phyloP scores from a whole-genome alignment of 2,113 vertebrate genomes.

The Agelaius tricolor region DNA sequence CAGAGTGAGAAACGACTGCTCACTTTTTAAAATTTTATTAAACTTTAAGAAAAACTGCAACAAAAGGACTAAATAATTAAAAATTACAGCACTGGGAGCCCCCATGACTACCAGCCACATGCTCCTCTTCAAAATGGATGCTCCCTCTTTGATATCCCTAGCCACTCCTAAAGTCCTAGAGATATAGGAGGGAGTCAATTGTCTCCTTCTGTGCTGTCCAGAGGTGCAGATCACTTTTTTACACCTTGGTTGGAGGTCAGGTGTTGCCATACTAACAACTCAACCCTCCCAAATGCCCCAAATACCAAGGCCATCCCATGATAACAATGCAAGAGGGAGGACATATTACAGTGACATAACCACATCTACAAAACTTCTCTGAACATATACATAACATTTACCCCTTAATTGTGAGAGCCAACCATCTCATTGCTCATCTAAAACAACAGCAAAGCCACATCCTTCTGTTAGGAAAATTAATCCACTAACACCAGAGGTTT shows the following conservation, averaged over 20 bases:
- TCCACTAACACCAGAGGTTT: no score
- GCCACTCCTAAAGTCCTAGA: no score
- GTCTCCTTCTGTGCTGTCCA: not conserved
- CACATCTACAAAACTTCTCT: not conserved
- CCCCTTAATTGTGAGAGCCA: not conserved
- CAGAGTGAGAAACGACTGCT: not conserved
- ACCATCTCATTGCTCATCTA: no score
- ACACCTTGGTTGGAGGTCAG: no score
- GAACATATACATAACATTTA: not conserved
- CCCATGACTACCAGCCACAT: no score
- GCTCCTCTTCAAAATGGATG: no score
- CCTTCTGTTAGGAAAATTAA: no score
- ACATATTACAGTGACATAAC: not conserved
- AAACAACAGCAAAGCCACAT: not conserved
- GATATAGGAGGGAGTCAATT: no score
- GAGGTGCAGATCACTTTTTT: not conserved
- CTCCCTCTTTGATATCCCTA: no score
- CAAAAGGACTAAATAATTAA: not conserved
- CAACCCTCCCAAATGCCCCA: not conserved
- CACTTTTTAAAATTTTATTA: not conserved
- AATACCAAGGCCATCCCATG: not conserved
- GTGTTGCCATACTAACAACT: no score
- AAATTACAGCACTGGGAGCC: not conserved
- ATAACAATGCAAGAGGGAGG: not conserved
- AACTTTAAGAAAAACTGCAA: not conserved